phyloP scores from a whole-genome alignment of 2,888 invertebrate species.

The Luperina testacea region DNA sequence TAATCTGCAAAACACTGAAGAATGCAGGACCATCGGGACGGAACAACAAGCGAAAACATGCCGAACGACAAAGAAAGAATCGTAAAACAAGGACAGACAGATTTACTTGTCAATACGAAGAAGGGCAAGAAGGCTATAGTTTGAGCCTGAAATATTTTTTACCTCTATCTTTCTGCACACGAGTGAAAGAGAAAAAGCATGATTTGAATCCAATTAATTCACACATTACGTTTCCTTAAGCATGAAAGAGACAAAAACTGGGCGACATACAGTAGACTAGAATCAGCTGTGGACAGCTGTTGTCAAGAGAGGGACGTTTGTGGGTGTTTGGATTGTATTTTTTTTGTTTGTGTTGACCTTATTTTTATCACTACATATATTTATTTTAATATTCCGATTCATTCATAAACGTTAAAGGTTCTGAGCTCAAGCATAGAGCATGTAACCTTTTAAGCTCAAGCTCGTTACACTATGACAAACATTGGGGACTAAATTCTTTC shows the following conservation, averaged over 20 bases:
- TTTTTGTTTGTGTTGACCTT: not conserved
- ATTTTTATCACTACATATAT: too few relatives aligned
- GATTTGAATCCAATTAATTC: not conserved
- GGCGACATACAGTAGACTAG: conserved; percentile 71
- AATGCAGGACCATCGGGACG: conserved; percentile 79
- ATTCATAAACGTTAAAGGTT: not conserved
- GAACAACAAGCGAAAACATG: conserved; percentile 84
- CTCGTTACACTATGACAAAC: not conserved
- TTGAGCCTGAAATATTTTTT: conserved; percentile 54
- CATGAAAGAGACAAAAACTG: conserved; percentile 67
- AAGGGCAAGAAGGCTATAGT: conserved; percentile 19
- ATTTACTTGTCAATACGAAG: conserved; percentile 36
- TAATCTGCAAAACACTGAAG: conserved; percentile 81
- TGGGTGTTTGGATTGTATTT: not conserved
- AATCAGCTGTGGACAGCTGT: conserved; percentile 86
- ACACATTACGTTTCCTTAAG: conserved; percentile 1
- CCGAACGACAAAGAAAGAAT: conserved; percentile 67
- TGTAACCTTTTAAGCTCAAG: too few relatives aligned
- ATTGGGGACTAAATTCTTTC: not conserved
- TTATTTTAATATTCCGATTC: not conserved
- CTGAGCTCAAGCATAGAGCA: too few relatives aligned
- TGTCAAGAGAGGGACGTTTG: conserved; percentile 37
- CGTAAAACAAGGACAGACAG: conserved; percentile 62
- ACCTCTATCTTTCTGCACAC: conserved; percentile 35
- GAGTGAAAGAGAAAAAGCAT: conserved; percentile 51